A percentile compares a stretch with the other conserved stretches of the same genome.
Evolutionary conservation across 1,140 invertebrate genomes (phyloP).

Genomic region (Drosophila serrata): DNA sequence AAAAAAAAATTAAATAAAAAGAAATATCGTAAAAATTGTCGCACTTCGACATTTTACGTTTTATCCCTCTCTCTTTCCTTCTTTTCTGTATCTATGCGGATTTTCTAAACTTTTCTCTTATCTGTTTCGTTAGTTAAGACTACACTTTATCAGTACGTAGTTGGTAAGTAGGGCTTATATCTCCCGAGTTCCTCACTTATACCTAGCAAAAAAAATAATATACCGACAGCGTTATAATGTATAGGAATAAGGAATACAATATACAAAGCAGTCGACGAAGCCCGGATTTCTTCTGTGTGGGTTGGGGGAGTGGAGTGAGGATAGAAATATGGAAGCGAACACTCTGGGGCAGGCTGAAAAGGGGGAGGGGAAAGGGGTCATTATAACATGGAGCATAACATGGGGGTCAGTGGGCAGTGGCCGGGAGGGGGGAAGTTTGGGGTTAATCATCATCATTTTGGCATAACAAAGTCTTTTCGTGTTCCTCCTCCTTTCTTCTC

Average conservation of each 20-base stretch:
- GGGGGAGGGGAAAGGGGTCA: not conserved
- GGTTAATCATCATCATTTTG: slow-evolving; percentile 30
- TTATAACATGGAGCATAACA: slow-evolving; percentile 19
- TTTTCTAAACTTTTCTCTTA: slow-evolving; percentile 2
- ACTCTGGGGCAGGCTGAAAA: not conserved
- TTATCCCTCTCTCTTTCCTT: not conserved
- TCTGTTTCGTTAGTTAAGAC: slow-evolving; percentile 8
- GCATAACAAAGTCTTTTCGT: slow-evolving; percentile 41
- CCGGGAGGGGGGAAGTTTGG: not conserved
- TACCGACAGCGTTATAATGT: slow-evolving; percentile 18
- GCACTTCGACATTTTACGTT: not conserved
- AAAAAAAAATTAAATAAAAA: slow-evolving; percentile 1
- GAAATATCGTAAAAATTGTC: slow-evolving; percentile 12
- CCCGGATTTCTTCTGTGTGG: slow-evolving; percentile 23
- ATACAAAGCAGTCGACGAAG: slow-evolving; percentile 66
- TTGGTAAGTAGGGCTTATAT: slow-evolving; percentile 12
- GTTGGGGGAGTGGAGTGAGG: not conserved
- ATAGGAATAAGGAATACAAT: slow-evolving; percentile 46
- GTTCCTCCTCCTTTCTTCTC: not conserved
- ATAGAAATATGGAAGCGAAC: not conserved
- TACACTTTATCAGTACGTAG: slow-evolving; percentile 43
- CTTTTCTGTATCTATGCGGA: not conserved
- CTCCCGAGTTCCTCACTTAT: slow-evolving; percentile 21
- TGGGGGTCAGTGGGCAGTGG: slow-evolving; percentile 15
- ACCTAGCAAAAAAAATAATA: slow-evolving; percentile 20